Conservation (phyloP, 2,888 invertebrate species). For the Apamea sordens region DNA sequence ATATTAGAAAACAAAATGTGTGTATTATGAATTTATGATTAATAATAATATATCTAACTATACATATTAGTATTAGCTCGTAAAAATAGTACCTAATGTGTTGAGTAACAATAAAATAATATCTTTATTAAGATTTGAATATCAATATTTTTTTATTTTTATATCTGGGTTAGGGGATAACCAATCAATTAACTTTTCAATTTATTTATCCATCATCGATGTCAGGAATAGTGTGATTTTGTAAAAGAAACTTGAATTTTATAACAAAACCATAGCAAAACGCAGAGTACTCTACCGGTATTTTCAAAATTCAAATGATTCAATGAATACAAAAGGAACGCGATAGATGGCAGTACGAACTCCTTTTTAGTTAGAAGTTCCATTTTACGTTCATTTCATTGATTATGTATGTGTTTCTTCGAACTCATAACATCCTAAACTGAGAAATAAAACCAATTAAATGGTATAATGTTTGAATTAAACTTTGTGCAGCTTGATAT, state of each 20-base stretch:
- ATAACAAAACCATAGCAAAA: conserved; percentile 5
- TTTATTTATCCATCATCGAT: too few relatives aligned
- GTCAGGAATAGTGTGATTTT: neutral
- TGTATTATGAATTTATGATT: neutral
- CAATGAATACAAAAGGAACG: neutral
- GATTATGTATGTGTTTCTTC: neutral
- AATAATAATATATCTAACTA: too few relatives aligned
- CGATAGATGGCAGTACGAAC: conserved; percentile 49
- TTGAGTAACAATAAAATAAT: too few relatives aligned
- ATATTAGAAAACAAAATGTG: neutral
- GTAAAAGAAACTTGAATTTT: neutral
- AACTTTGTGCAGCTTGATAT: too few relatives aligned
- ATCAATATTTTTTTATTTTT: neutral
- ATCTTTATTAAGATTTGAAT: neutral
- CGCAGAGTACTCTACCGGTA: conserved; percentile 34
- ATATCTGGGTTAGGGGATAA: too few relatives aligned
- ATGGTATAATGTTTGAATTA: too few relatives aligned
- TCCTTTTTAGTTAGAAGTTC: neutral
- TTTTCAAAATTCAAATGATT: conserved; percentile 26
- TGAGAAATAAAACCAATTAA: neutral
- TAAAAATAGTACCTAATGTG: too few relatives aligned
- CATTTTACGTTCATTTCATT: conserved; percentile 32
- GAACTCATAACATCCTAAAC: neutral
- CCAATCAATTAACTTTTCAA: neutral
- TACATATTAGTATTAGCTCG: too few relatives aligned